Evolutionary conservation across 2,888 invertebrate species (phyloP).

Genomic region (Eudemis profundana): DNA sequence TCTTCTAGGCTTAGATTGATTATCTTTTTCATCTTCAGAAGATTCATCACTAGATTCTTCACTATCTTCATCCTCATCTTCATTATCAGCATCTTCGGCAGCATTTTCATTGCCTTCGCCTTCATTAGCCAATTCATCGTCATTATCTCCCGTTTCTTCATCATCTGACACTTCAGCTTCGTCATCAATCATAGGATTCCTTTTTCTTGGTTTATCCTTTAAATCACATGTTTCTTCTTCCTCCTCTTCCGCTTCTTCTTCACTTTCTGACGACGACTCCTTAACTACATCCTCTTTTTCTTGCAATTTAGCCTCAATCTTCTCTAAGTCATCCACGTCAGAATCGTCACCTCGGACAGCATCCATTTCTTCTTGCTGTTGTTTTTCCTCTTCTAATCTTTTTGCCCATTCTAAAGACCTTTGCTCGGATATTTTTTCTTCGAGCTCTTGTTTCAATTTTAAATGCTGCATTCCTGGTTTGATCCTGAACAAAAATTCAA

Average conservation of each 20-base stretch:
- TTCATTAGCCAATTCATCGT: conserved; percentile 46
- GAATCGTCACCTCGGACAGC: conserved; percentile 64
- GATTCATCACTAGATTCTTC: conserved; percentile 65
- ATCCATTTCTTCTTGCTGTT: conserved; percentile 73
- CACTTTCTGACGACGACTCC: conserved; percentile 77
- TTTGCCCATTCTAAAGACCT: conserved; percentile 89
- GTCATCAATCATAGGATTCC: conserved; percentile 74
- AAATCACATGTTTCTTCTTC: conserved; percentile 65
- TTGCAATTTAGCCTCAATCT: conserved; percentile 71
- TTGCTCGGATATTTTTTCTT: conserved; percentile 89
- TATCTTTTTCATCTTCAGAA: conserved; percentile 62
- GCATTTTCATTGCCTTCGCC: conserved; percentile 49
- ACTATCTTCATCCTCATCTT: conserved; percentile 57
- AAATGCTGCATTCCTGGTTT: conserved; percentile 89
- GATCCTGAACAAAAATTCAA: conserved; percentile 61
- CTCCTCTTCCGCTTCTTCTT: conserved; percentile 71
- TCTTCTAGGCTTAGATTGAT: conserved; percentile 60
- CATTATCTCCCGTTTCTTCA: conserved; percentile 56
- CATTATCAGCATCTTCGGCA: conserved; percentile 55
- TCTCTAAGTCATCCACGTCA: conserved; percentile 75
- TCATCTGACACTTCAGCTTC: conserved; percentile 83
- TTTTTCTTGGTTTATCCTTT: conserved; percentile 72
- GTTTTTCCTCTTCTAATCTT: conserved; percentile 82
- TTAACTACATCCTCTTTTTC: conserved; percentile 63
- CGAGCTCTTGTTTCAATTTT: conserved; percentile 89